These are phyloP conservation scores for Irena cyanogastra DNA, from an alignment of 2,113 vertebrate genomes.

Conservation along the genomic window DNA sequence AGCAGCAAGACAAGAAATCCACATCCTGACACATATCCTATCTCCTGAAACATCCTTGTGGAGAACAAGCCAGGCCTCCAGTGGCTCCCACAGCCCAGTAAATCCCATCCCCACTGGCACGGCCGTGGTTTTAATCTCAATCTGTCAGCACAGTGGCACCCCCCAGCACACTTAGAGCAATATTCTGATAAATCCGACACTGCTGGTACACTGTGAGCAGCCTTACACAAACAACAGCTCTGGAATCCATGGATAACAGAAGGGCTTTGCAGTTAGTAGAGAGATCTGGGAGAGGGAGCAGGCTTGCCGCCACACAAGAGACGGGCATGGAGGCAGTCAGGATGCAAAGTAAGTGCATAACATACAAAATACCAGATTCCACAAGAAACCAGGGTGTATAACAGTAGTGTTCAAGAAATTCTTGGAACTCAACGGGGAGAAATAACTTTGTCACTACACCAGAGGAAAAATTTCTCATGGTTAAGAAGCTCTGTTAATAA, in stretches of 20 bases:
- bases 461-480: background rate
- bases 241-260: background rate
- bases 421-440: background rate
- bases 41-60: background rate
- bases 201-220: slow-evolving; percentile 9
- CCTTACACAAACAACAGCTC: slow-evolving; percentile 7
- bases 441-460: background rate
- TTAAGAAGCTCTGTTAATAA: background rate
- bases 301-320: background rate
- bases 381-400: background rate
- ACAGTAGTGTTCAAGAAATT: background rate
- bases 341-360: background rate
- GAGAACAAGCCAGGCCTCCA: slow-evolving; percentile 16
- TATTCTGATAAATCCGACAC: slow-evolving; percentile 32
- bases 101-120: slow-evolving; percentile 32
- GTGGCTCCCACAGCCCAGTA: background rate
- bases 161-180: background rate
- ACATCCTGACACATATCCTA: background rate
- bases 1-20: background rate
- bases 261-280: slow-evolving; percentile 3
- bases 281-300: background rate
- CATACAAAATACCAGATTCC: background rate
- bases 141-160: slow-evolving; percentile 28
- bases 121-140: background rate
- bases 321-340: background rate